Evolutionary conservation across 1,140 invertebrate species (phyloP), one percentile per base, ranked within the genome.

Genomic region (Drosophila kohkoa): DNA sequence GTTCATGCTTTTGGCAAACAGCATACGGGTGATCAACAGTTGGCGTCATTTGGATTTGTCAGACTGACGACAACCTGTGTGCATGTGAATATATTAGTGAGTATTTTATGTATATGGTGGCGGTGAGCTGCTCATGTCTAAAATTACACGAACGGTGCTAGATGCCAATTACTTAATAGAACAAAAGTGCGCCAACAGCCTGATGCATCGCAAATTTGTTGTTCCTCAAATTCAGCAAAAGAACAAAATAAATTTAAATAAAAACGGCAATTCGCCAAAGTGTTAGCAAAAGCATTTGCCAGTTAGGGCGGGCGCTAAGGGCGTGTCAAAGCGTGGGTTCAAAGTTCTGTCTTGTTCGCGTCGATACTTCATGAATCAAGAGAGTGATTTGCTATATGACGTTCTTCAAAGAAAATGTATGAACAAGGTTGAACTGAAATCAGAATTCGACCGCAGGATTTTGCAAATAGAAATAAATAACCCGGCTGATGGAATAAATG

Each of bases 101-200:
- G 20, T 25, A 25, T 25, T 25, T 25, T 55, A 30, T 20, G n/a
- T 46, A 15, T 55, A 20, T 65, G 1, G 1, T 32, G 20, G 7
- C 13, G 16, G 16, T 8, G 58, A 46, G 59, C 49, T 79, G 62
- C 59, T 80, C 75, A 81, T 68, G 43, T 66, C 60, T 79, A 72
- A 66, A 83, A 77, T 75, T 77, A 54, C 54, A 68, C 41, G 68
- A 51, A 57, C 69, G 46, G 63, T 69, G 70, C 11, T 72, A 55
- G 32, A 66, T 72, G 71, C 75, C 85, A 85, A 85, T 88, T 88
- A 88, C 85, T 88, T 88, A 88, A 88, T 88, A 88, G 83, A 62
- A 28, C 10, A 76, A 59, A 72, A 72, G 68, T 75, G 81, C 85
- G 81, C 74, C 82, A 64, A 60, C 8, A 3, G 20, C 3, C 20